Evolutionary conservation across 2,113 vertebrate species (phyloP).

Genomic region (Phyllostomus discolor): DNA sequence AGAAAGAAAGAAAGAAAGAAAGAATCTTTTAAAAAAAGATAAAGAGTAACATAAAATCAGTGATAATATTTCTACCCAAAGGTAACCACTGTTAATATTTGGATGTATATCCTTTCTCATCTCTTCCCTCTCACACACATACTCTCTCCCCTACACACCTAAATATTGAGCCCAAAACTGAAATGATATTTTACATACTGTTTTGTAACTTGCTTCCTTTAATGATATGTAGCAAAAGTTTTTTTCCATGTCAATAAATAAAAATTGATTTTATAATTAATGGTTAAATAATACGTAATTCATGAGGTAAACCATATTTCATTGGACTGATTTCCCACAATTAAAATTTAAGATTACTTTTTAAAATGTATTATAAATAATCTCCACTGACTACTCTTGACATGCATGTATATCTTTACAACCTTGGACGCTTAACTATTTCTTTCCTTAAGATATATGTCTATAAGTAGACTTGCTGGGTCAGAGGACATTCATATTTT

Average conservation of each 20-base stretch:
- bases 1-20: no score
- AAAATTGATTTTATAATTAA: neutral
- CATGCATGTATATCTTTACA: neutral
- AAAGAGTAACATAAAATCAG: neutral
- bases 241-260: neutral
- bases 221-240: neutral
- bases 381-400: neutral
- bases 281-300: neutral
- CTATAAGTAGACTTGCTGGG: constrained; percentile 6
- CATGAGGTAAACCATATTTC: constrained; percentile 17
- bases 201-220: neutral
- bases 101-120: neutral
- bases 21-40: neutral
- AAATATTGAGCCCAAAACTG: neutral
- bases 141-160: neutral
- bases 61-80: neutral
- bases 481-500: constrained; percentile 39
- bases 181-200: neutral
- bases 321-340: neutral
- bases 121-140: neutral
- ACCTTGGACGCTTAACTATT: neutral
- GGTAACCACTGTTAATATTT: neutral
- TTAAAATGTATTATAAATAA: neutral
- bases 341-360: constrained; percentile 28
- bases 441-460: constrained; percentile 36